phyloP scores from a whole-genome alignment of 2,113 vertebrate genomes.

The Centropus unirufus region DNA sequence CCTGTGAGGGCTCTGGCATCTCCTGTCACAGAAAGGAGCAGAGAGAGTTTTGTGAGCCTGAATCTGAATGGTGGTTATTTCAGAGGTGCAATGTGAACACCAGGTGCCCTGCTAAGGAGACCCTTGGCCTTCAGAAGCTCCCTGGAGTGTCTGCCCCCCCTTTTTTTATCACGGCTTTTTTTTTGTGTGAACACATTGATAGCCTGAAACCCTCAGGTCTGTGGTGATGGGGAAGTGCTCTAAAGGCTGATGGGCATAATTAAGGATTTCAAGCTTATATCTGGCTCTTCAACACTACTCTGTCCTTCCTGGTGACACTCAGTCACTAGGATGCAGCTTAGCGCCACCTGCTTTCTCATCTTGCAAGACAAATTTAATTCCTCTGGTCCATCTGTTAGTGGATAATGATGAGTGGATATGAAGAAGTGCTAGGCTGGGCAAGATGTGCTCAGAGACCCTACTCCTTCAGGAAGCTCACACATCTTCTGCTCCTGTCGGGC shows the following conservation, averaged over 20 bases:
- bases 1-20: fast-evolving
- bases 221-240: not conserved
- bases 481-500: not conserved
- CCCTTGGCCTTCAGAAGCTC: not conserved
- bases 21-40: not conserved
- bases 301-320: not conserved
- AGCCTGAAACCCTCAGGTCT: not conserved
- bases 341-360: not conserved
- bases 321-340: not conserved
- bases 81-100: not conserved
- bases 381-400: not conserved
- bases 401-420: not conserved
- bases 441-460: not conserved
- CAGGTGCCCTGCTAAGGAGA: not conserved
- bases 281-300: not conserved
- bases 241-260: not conserved
- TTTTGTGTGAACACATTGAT: not conserved
- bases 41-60: not conserved
- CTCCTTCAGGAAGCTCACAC: not conserved
- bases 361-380: not conserved
- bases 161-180: not conserved
- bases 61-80: not conserved
- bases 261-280: not conserved
- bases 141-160: not conserved
- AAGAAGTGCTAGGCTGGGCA: not conserved